phyloP scores from a whole-genome alignment of 2,797 vertebrate species.

The Scomberomorus guttatus region DNA sequence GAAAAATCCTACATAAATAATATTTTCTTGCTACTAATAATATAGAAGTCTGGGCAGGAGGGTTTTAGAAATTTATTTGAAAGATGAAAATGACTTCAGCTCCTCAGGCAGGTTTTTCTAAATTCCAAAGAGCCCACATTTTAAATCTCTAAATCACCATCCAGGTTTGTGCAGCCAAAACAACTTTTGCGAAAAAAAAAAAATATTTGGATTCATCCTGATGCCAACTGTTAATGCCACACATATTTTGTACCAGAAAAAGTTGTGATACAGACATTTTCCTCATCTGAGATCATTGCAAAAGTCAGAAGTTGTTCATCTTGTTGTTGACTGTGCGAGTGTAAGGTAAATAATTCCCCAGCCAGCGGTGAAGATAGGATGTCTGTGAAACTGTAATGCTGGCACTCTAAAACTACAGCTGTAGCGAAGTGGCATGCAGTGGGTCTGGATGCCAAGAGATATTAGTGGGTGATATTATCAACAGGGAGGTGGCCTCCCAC shows the following conservation, averaged over 20 bases:
- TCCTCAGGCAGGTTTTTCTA: constrained; percentile 40
- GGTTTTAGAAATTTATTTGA: constrained; percentile 24
- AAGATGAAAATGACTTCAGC: constrained; percentile 31
- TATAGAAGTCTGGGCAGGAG: not conserved
- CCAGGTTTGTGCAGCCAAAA: constrained; percentile 31
- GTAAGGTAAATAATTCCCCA: constrained; percentile 62
- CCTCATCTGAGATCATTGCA: constrained; percentile 21
- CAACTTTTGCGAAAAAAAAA: not conserved
- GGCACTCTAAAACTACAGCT: constrained; percentile 41
- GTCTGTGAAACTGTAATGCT: constrained; percentile 57
- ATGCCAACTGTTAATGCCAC: constrained; percentile 45
- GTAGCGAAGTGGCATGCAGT: constrained; percentile 66
- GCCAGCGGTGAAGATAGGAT: constrained; percentile 54
- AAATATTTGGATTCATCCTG: constrained; percentile 22
- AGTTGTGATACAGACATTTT: constrained; percentile 26
- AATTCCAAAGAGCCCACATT: constrained; percentile 33
- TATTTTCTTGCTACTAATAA: constrained; percentile 1
- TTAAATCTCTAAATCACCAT: constrained; percentile 31
- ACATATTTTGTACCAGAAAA: constrained; percentile 12
- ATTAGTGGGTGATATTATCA: constrained; percentile 80
- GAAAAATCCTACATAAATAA: not conserved
- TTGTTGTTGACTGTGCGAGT: constrained; percentile 26
- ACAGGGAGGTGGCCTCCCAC: constrained; percentile 78
- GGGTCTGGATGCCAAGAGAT: constrained; percentile 75
- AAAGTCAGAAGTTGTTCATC: constrained; percentile 41